Percentiles rank a stretch among this genome's conserved stretches.
phyloP scores from a whole-genome alignment of 1,140 invertebrate species.

The Anoplophora glabripennis region DNA sequence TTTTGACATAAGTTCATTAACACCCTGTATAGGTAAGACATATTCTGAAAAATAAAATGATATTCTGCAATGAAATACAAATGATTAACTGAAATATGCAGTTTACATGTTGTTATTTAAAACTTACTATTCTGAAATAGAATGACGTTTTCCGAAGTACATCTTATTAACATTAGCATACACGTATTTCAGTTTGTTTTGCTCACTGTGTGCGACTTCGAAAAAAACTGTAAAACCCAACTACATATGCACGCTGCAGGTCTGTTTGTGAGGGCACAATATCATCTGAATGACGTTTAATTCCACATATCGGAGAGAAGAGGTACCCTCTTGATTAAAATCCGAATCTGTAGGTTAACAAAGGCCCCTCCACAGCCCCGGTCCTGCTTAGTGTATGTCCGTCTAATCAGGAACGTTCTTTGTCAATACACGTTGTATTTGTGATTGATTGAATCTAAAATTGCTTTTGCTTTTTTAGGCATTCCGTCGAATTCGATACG shows the following conservation, averaged over 20 bases:
- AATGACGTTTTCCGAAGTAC: no score
- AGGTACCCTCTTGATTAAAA: conserved; percentile 37
- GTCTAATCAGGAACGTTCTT: conserved; percentile 36
- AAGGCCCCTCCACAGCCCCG: conserved; percentile 22
- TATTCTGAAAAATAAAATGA: no score
- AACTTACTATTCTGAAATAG: no score
- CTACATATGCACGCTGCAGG: neutral
- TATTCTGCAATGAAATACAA: no score
- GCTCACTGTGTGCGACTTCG: neutral
- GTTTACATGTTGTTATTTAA: no score
- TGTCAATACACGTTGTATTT: conserved; percentile 36
- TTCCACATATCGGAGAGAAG: conserved; percentile 38
- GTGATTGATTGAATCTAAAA: conserved; percentile 38
- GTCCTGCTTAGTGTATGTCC: conserved; percentile 22
- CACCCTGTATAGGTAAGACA: no score
- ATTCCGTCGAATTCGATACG: neutral
- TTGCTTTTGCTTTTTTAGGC: conserved; percentile 26
- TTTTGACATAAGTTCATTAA: no score
- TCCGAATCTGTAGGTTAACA: conserved; percentile 31
- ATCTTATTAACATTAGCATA: no score
- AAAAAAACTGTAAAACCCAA: neutral
- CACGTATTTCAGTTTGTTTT: conserved; percentile 12
- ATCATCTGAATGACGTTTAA: conserved; percentile 41
- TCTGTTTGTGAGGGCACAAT: conserved; percentile 28
- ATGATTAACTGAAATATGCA: no score